Evolutionary conservation across 2,113 vertebrate genomes (phyloP), one percentile per base, ranked within the genome.

Genomic region (Tragelaphus scriptus): DNA sequence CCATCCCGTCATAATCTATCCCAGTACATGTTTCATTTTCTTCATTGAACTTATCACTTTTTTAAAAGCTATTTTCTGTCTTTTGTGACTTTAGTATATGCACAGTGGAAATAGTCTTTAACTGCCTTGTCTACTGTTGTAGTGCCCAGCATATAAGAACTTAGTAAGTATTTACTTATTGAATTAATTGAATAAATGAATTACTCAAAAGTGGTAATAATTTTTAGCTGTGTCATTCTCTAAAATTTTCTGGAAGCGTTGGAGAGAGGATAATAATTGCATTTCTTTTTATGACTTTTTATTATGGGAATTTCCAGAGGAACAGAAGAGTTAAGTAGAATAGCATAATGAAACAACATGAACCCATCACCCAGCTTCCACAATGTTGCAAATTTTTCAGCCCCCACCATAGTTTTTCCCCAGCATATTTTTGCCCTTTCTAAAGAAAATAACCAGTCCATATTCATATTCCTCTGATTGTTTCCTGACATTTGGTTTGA

Each of bases 161-260:
- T 44, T 77, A 96, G 47, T 77, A 14, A 96, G 53, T 77, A 14
- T 44, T 77, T 92, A n/a, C 44, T 88, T 49, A 25, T 58, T 82
- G 51, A 86, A 80, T 87, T 97, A 75, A 90, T 49, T 71, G 55
- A 90, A 59, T 94, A 61, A 94, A 53, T 88, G 75, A 65, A 80
- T 88, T 80, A 92, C 21, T 94, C 28, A 85, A 49, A 94, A 94
- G 19, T 87, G 26, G 13, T 89, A 2, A 80, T 88, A 9, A 92
- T 61, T 94, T 91, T 96, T 89, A 61, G 23, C 17, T 89, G 3
- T 89, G 55, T 90, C 51, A 68, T 85, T 51, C 75, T 94, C 16
- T 47, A 61, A 6, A 75, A 86, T 88, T 91, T 94, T 96, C 56
- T 55, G 19, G 36, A 97, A 36, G 53, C 19, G 28, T 59, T 92